Base-by-base conservation (phyloP, 2,797 vertebrate species). In the Chaenodraco wilsoni region DNA sequence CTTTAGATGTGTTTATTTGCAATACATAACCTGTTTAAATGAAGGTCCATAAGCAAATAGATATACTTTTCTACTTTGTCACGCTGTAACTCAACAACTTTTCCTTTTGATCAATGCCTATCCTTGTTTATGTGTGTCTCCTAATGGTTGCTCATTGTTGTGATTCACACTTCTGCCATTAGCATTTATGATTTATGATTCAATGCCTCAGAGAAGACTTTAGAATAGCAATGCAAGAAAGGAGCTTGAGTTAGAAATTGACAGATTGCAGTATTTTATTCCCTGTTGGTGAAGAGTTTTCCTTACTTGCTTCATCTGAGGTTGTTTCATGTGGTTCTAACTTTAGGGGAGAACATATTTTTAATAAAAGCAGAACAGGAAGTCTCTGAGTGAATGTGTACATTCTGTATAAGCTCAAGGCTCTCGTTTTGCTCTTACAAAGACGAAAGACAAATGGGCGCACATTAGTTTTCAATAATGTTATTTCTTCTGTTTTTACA, bases 251-350 rank as follows among this genome's bases (percentile, higher is more conserved):
- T 79, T 76, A 72, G 74, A 71, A 84, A 75, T 78, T 85, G 85
- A 84, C 88, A 89, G 82, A 82, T 81, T 83, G 85, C 73, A 78
- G 61, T 66, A 84, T 85, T 90, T 74, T 85, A 76, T 89, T 88
- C 78, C 79, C 79, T 61, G 64, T 40, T 79, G 61, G 80, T 77
- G 81, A 87, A 21, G 68, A 76, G 59, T 73, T 70, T 54, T 72
- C 65, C 58, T 45, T 68, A 17, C 74, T 71, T 27, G 14, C 43
- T 56, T 76, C 72, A 65, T 88, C 68, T 87, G 74, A 82, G 85
- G 71, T 73, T 31, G 62, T 55, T 65, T 82, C 54, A 76, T 3
- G 21, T 65, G 72, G 48, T 59, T 79, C 43, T 76, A 57, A 58
- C 74, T 65, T 52, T 41, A 40, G 50, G 64, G 66, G 72, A 63